Evolutionary conservation across 2,113 vertebrate genomes (phyloP), one percentile per base, ranked within the genome.

Genomic region (Pleuronectes platessa): DNA sequence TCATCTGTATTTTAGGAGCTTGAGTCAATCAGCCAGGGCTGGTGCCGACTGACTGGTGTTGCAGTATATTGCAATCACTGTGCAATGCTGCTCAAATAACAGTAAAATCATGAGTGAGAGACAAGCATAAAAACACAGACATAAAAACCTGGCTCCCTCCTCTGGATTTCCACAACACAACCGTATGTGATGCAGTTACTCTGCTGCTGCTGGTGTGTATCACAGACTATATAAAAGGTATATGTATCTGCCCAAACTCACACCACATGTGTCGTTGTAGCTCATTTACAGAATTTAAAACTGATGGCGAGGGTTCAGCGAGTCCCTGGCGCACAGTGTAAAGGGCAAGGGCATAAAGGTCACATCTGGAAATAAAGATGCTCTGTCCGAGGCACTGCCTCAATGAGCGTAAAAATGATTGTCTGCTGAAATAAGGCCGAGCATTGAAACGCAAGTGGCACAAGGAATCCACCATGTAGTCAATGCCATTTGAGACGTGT

Each of bases 131-230:
- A 51, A 77, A 81, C 65, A 40, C 5, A 61, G 6, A 53, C 17
- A 53, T 17, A 20, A 24, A 18, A 45, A 71, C 61, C 69, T 84
- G 64, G 76, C 79, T 73, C 84, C 83, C 87, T 83, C 79, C 82
- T 47, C 78, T 82, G 86, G 83, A 74, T 47, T 68, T 47, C 58
- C n/a, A 49, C 24, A 74, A 66, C 17, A 67, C 3, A 61, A 75
- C 47, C 13, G 20, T 58, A 20, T 27, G 74, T 2, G 27, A 42
- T 17, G 31, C 31, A 1, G 53, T 26, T 20, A 37, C 31, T 67
- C 58, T 64, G 4, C 23, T 61, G 11, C 18, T 23, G 60, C 26
- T 55, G 18, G 64, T 15, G 51, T 31, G 27, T 13, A 31, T 31
- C 31, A 31, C 5, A 31, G 31, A 31, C 31, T 31, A 31, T 31